Percentiles rank a stretch among this genome's conserved stretches.
These are phyloP conservation scores for Ophion obscuratus DNA, from an alignment of 2,888 invertebrate genomes.

Conservation along the genomic window DNA sequence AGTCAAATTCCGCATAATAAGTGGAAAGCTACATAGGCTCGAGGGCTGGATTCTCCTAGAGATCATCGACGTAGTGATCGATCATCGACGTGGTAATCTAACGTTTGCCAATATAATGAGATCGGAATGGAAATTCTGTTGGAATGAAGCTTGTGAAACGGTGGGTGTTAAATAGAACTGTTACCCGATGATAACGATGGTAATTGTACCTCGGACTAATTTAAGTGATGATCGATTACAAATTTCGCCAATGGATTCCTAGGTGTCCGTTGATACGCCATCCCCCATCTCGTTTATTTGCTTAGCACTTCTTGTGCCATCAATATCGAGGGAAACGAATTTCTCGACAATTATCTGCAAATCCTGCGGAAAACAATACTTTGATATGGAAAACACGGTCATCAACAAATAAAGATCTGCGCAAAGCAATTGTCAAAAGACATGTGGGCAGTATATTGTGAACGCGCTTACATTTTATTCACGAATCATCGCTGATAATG, in stretches of 20 bases:
- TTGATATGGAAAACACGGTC: conserved; percentile 70
- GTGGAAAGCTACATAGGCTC: conserved; percentile 55
- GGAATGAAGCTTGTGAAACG: conserved; percentile 69
- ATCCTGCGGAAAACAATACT: conserved; percentile 67
- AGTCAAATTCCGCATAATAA: conserved; percentile 35
- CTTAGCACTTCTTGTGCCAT: conserved; percentile 70
- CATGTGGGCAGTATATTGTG: conserved; percentile 68
- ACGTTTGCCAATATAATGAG: background rate
- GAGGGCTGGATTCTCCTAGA: conserved; percentile 33
- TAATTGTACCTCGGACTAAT: too few species aligned
- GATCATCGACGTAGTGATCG: conserved; percentile 10
- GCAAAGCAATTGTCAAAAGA: conserved; percentile 70
- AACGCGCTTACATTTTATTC: background rate
- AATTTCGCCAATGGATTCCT: conserved; percentile 73
- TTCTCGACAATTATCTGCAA: conserved; percentile 69
- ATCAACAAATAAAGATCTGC: conserved; percentile 70
- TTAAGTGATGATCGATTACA: too few species aligned
- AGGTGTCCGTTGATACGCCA: conserved; percentile 73
- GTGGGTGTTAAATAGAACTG: conserved; percentile 22
- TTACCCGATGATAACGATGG: too few species aligned
- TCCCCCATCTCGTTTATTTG: conserved; percentile 73
- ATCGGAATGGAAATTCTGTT: conserved; percentile 64
- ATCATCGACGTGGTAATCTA: conserved; percentile 4
- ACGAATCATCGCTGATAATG: too few species aligned
- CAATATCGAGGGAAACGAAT: conserved; percentile 68